Conservation (phyloP, 2,797 vertebrate genomes). For the Urosaurus nigricauda region DNA sequence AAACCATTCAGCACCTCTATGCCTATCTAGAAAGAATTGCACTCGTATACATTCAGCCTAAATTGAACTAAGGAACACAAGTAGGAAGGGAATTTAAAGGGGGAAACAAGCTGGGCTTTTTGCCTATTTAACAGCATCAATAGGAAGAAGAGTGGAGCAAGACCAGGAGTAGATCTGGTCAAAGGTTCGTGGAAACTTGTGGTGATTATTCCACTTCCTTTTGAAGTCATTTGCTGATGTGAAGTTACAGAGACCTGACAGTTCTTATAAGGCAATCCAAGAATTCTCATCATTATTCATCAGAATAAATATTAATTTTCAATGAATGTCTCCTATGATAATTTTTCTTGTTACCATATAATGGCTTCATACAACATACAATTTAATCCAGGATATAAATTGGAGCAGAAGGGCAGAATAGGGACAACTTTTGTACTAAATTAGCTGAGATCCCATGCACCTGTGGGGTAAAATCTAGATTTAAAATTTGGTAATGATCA, state of each 20-base stretch:
- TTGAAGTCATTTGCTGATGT: slow-evolving; percentile 60
- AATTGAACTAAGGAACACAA: slow-evolving; percentile 46
- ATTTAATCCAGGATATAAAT: not conserved
- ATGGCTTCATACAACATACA: not conserved
- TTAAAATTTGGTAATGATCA: too few relatives aligned
- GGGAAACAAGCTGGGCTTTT: not conserved
- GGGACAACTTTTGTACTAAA: too few relatives aligned
- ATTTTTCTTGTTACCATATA: not conserved
- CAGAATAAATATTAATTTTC: slow-evolving; percentile 46
- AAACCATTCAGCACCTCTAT: not conserved
- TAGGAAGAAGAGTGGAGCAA: not conserved
- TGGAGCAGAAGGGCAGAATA: not conserved
- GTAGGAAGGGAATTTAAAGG: slow-evolving; percentile 34
- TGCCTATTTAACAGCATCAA: slow-evolving; percentile 32
- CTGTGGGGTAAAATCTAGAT: too few relatives aligned
- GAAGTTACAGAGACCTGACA: slow-evolving; percentile 31
- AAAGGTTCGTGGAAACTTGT: slow-evolving; percentile 38
- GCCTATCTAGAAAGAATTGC: not conserved
- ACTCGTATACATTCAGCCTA: slow-evolving; percentile 12
- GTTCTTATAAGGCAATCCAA: slow-evolving; percentile 39
- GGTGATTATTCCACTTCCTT: slow-evolving; percentile 57
- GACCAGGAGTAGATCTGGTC: not conserved
- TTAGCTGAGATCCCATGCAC: too few relatives aligned
- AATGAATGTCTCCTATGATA: not conserved
- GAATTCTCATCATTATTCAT: slow-evolving; percentile 36